A percentile compares a stretch with the other conserved stretches of the same genome.
Evolutionary conservation across 2,888 invertebrate species (phyloP).

Genomic region (Drosophila algonquin): DNA sequence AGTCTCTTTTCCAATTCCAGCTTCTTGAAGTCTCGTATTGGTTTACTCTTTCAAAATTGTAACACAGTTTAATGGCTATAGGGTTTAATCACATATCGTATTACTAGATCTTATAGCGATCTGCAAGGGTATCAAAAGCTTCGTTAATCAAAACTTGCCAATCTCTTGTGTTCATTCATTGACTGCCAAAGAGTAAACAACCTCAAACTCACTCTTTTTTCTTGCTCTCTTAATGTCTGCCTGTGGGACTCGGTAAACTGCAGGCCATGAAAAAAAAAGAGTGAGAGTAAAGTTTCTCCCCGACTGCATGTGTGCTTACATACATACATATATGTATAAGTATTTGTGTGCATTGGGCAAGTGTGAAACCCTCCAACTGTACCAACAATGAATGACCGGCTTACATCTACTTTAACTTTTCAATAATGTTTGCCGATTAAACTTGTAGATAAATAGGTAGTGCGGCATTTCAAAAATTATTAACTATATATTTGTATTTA

Average conservation of each 20-base stretch:
- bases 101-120: no score
- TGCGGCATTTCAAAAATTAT: not conserved
- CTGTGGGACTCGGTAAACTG: not conserved
- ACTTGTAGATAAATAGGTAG: not conserved
- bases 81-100: no score
- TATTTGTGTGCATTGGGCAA: not conserved
- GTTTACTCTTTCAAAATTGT: not conserved
- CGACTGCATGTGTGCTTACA: not conserved
- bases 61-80: not conserved
- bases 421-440: not conserved
- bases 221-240: no score
- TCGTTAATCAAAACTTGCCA: not conserved
- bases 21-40: not conserved
- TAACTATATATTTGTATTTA: no score
- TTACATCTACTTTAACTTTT: not conserved
- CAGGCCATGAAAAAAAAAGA: not conserved
- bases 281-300: not conserved
- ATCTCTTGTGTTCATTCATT: not conserved
- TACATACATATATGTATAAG: no score
- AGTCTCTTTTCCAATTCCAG: not conserved
- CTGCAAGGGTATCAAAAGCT: not conserved
- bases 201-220: no score
- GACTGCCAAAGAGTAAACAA: no score
- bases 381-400: not conserved
- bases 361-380: slow-evolving; percentile 4